Evolutionary conservation across 2,888 invertebrate species (phyloP), one percentile per base, ranked within the genome.

Genomic region (Resseliella maxima): DNA sequence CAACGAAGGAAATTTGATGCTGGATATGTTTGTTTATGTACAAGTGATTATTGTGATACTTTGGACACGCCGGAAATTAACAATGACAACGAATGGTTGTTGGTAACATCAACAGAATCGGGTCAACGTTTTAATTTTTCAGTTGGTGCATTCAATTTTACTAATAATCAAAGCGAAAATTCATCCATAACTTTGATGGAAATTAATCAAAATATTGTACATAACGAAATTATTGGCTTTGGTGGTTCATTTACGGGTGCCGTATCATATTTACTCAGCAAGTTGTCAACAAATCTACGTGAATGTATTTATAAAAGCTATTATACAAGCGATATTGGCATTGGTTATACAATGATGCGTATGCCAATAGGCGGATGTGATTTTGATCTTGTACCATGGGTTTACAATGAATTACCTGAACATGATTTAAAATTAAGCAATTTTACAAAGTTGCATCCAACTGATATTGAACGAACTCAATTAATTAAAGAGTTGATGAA

Each of bases 191-290:
- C n/a, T n/a, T 2, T 18, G 21, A 10, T 89, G 1, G 86, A 88
- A 27, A 85, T 88, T 10, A 88, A 90, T 85, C 88, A 89, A 31
- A 88, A 88, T 24, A 88, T 87, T 59, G 91, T 90, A 5, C 93
- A 92, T 88, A 97, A 98, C 90, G 92, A 89, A 35, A 95, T 98
- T 36, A 90, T 94, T 87, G 98, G 98, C 0, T 98, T 96, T 90
- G 98, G 98, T 0, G 97, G 96, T 0, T 96, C 97, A 0, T 95
- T 97, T 87, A 98, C 97, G 0, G 95, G 95, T 86, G 92, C 94
- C 0, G 93, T 93, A 1, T 89, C 90, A 1, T 88, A 90, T 86
- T 87, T 90, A 64, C 86, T 90, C 31, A 88, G 90, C 8, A 88
- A 88, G 54, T 86, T 90, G 31, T 27, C 85, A 38, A 27, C 38